Percentiles rank a stretch among this genome's conserved stretches.
phyloP scores from a whole-genome alignment of 2,113 vertebrate genomes.

The Malaclemys terrapin region DNA sequence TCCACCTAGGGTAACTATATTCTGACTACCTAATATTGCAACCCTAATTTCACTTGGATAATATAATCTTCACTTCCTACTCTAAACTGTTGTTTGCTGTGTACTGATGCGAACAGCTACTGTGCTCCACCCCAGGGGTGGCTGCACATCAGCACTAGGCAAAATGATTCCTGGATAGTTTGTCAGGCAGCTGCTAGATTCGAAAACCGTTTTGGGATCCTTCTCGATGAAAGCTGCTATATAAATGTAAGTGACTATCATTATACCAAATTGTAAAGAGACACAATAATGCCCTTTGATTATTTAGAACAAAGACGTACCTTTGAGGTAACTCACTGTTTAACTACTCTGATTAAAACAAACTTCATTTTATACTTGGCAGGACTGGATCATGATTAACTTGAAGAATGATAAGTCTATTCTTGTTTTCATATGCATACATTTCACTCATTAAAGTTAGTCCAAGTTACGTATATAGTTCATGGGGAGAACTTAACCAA shows the following conservation, averaged over 20 bases:
- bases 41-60: not conserved
- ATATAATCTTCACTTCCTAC: not conserved
- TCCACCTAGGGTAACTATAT: too few relatives aligned
- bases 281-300: not conserved
- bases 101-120: not conserved
- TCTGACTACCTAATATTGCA: not conserved
- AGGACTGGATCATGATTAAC: not conserved
- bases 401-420: not conserved
- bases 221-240: not conserved
- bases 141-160: not conserved
- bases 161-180: not conserved
- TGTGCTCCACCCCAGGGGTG: not conserved
- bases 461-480: constrained; percentile 5
- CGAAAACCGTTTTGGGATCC: not conserved
- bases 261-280: not conserved
- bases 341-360: constrained; percentile 20
- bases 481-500: not conserved
- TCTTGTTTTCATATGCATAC: not conserved
- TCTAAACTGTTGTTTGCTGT: not conserved
- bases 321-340: not conserved
- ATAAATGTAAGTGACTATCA: not conserved
- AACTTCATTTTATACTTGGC: not conserved
- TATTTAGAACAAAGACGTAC: not conserved
- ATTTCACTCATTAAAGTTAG: not conserved
- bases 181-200: not conserved